Evolutionary conservation across 2,888 invertebrate genomes (phyloP).

Genomic region (Heliconius aoede): DNA sequence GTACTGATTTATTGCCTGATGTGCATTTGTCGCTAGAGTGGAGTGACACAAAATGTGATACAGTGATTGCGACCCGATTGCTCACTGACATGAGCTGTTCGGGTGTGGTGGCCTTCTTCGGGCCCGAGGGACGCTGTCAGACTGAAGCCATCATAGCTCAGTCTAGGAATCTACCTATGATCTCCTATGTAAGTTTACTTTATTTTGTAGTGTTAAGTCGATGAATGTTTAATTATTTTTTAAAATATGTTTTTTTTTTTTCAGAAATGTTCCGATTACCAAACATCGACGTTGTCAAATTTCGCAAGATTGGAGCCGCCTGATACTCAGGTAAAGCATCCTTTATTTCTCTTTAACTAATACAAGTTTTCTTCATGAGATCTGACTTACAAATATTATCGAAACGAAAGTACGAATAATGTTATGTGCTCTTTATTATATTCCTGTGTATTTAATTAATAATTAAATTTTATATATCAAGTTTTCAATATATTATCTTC

Average conservation of each 20-base stretch:
- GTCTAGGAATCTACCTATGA: conserved; percentile 97
- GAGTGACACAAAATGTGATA: conserved; percentile 94
- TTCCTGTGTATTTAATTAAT: background rate
- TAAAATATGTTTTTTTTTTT: conserved; percentile 58
- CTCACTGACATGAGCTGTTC: conserved; percentile 96
- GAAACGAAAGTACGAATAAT: background rate
- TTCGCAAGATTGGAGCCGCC: conserved; percentile 97
- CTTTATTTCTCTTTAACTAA: background rate
- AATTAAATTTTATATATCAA: background rate
- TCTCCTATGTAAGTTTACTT: conserved; percentile 93
- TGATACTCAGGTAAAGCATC: conserved; percentile 89
- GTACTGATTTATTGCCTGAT: conserved; percentile 87
- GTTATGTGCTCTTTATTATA: no score
- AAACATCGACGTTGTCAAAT: conserved; percentile 93
- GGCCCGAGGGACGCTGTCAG: conserved; percentile 96
- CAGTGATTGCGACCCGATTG: conserved; percentile 90
- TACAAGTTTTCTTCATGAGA: background rate
- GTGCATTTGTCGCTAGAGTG: conserved; percentile 89
- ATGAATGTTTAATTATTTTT: background rate
- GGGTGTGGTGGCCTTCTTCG: conserved; percentile 96
- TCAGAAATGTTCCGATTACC: conserved; percentile 97
- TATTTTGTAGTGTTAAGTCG: background rate
- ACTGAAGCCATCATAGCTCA: conserved; percentile 98
- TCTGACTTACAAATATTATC: background rate
- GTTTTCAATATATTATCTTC: background rate